These are phyloP conservation scores for Chirona hameri DNA, from an alignment of 2,888 invertebrate genomes.

Conservation along the genomic window DNA sequence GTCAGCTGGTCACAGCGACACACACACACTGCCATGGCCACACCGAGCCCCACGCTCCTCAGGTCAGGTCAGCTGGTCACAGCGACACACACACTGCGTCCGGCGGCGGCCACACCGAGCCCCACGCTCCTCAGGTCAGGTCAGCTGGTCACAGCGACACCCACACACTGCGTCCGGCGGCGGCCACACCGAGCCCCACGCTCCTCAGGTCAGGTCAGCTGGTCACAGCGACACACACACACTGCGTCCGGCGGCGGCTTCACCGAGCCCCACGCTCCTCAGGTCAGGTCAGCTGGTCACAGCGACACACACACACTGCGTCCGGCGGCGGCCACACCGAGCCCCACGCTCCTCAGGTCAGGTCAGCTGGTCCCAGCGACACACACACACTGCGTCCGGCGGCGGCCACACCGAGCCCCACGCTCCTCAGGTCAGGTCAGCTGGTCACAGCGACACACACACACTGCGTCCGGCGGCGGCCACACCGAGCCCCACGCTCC, in stretches of 20 bases:
- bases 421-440: neutral
- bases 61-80: neutral
- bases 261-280: too few species aligned
- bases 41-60: too few species aligned
- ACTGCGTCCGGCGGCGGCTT: neutral
- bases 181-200: too few species aligned
- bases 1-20: too few species aligned
- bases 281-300: neutral
- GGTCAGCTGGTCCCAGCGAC: neutral
- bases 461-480: neutral
- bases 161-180: neutral
- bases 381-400: neutral
- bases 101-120: neutral
- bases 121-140: neutral
- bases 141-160: too few species aligned
- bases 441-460: neutral
- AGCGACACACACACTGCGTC: neutral
- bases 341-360: neutral
- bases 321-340: neutral
- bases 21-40: too few species aligned
- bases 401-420: too few species aligned
- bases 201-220: neutral
- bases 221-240: neutral
- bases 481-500: too few species aligned
- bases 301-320: neutral